Conservation (phyloP, 2,888 invertebrate species). For the Maniola hyperantus region DNA sequence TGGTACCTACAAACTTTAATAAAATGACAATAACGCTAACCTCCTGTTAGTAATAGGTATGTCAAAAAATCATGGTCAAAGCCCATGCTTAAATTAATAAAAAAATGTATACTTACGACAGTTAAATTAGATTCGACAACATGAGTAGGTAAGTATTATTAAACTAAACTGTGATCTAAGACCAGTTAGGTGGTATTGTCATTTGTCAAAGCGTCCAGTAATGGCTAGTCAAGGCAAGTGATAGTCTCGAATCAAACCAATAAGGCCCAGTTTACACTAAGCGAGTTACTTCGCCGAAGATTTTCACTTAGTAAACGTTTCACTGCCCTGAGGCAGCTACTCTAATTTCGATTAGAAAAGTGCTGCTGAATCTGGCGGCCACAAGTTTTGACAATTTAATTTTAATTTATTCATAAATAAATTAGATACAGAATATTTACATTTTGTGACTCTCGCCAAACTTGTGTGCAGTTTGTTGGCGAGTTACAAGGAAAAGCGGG, state of each 20-base stretch:
- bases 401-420: no score
- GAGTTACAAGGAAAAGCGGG: no score
- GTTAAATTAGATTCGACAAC: slow-evolving; percentile 14
- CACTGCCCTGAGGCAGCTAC: no score
- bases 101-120: not conserved
- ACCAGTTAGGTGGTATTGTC: slow-evolving; percentile 19
- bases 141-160: slow-evolving; percentile 9
- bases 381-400: no score
- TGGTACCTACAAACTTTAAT: no score
- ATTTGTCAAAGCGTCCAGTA: slow-evolving; percentile 11
- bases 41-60: not conserved
- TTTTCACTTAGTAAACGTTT: not conserved
- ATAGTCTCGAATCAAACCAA: not conserved
- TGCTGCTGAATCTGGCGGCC: no score
- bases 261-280: not conserved
- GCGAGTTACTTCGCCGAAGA: not conserved
- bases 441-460: no score
- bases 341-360: no score
- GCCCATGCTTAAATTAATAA: not conserved
- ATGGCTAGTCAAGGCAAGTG: slow-evolving; percentile 5
- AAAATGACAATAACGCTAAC: no score
- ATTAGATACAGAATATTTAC: no score
- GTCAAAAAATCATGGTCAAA: slow-evolving; percentile 1
- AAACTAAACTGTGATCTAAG: slow-evolving; percentile 15
- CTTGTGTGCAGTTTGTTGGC: no score